These are phyloP conservation scores for Pyrrhia umbra DNA, from an alignment of 2,888 invertebrate genomes.

Conservation along the genomic window DNA sequence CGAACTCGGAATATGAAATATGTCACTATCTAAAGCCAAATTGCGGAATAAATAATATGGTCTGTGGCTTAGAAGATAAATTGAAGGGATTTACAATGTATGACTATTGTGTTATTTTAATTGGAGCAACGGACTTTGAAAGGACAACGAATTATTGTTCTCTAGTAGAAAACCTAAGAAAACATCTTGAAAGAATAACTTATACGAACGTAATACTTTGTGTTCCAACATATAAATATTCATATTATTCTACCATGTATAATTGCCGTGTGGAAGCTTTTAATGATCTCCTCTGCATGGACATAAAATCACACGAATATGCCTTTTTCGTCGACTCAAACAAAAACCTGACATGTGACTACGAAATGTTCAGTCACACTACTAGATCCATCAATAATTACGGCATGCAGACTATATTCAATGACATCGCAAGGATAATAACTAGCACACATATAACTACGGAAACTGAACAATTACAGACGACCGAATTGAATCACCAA, in stretches of 20 bases:
- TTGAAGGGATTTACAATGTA: slow-evolving; percentile 5
- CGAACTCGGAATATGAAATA: too few relatives aligned
- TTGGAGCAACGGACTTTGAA: neutral
- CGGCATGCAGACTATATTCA: too few relatives aligned
- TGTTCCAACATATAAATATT: neutral
- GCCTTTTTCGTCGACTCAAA: too few relatives aligned
- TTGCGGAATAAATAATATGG: neutral
- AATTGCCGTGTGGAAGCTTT: slow-evolving; percentile 7
- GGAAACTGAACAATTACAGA: too few relatives aligned
- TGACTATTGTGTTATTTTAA: slow-evolving; percentile 5
- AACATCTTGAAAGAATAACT: neutral
- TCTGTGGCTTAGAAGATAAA: neutral
- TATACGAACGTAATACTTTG: slow-evolving; percentile 2
- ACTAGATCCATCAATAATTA: too few relatives aligned
- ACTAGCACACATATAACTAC: too few relatives aligned
- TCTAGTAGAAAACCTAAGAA: neutral
- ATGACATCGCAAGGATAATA: too few relatives aligned
- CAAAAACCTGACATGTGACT: too few relatives aligned
- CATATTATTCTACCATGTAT: neutral
- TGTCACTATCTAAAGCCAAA: neutral
- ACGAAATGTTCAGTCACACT: too few relatives aligned
- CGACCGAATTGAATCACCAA: too few relatives aligned
- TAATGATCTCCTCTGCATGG: slow-evolving; percentile 4
- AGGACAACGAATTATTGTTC: neutral
- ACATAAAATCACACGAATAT: neutral